Conservation (phyloP, 2,113 vertebrate genomes). For the Malurus melanocephalus region DNA sequence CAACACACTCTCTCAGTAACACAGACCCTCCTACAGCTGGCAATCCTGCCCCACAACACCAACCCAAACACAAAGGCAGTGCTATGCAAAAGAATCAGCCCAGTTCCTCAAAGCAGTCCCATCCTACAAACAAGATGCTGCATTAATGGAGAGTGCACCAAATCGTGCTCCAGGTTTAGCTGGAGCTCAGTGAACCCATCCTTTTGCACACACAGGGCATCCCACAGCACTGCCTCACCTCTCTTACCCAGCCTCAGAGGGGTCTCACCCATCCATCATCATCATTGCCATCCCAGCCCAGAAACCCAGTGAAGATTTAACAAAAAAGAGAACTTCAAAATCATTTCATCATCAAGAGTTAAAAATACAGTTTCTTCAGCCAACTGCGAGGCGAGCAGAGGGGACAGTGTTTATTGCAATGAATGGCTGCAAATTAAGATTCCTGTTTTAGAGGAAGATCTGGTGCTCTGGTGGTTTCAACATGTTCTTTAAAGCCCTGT, state of each 20-base stretch:
- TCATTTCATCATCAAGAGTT: neutral
- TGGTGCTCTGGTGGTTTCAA: neutral
- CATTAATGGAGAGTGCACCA: neutral
- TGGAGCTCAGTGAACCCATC: accelerated
- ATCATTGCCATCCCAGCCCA: neutral
- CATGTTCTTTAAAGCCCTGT: neutral
- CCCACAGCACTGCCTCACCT: too few relatives aligned
- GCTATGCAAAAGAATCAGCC: neutral
- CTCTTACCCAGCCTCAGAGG: neutral
- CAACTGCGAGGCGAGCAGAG: neutral
- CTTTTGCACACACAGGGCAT: neutral
- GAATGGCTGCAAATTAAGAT: neutral
- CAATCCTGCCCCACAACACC: neutral
- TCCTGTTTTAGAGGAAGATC: neutral
- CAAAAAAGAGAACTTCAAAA: neutral
- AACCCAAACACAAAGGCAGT: neutral
- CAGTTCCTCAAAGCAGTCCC: neutral
- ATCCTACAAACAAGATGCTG: neutral
- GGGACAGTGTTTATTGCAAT: neutral
- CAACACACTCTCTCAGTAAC: accelerated
- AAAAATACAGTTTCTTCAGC: neutral
- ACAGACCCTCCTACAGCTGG: accelerated
- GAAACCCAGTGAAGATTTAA: neutral
- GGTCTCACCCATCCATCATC: neutral
- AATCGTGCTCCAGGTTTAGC: neutral